These are phyloP conservation scores for Channa maculata DNA, from an alignment of 2,113 vertebrate genomes.

Conservation along the genomic window DNA sequence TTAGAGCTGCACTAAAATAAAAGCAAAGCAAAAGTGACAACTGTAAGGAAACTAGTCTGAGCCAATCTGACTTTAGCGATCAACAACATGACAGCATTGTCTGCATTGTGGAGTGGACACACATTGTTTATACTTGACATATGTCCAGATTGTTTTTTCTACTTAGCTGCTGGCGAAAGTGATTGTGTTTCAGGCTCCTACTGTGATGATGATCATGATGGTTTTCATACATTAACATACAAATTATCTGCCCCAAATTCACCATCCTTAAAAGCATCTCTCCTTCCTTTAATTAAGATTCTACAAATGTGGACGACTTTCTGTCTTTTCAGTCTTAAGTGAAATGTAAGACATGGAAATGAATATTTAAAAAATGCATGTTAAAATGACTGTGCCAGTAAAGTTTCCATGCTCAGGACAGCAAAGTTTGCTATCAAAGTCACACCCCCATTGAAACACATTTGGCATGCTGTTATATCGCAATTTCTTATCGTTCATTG, in stretches of 20 bases:
- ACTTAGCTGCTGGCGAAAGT: background rate
- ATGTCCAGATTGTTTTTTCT: constrained; percentile 7
- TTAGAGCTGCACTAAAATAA: constrained; percentile 10
- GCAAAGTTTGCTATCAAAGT: background rate
- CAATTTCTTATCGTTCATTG: constrained; percentile 10
- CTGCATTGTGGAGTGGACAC: background rate
- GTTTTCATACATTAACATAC: no score
- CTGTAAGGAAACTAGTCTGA: constrained; percentile 1
- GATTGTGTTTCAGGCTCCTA: background rate
- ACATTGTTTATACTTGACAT: background rate
- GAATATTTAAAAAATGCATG: constrained; percentile 35
- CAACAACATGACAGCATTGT: constrained; percentile 4
- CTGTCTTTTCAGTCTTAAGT: constrained; percentile 39
- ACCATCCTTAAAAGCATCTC: no score
- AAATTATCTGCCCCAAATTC: no score
- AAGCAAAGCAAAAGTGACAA: constrained; percentile 22
- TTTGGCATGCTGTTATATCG: background rate
- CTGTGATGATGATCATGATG: no score
- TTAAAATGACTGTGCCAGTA: constrained; percentile 56
- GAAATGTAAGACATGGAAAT: constrained; percentile 30
- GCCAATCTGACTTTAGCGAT: background rate
- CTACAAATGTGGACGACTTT: constrained; percentile 52
- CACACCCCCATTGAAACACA: background rate
- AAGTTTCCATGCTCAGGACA: constrained; percentile 48
- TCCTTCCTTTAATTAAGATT: background rate